Conservation (phyloP, 2,797 vertebrate genomes). For the Sylvia borin region DNA sequence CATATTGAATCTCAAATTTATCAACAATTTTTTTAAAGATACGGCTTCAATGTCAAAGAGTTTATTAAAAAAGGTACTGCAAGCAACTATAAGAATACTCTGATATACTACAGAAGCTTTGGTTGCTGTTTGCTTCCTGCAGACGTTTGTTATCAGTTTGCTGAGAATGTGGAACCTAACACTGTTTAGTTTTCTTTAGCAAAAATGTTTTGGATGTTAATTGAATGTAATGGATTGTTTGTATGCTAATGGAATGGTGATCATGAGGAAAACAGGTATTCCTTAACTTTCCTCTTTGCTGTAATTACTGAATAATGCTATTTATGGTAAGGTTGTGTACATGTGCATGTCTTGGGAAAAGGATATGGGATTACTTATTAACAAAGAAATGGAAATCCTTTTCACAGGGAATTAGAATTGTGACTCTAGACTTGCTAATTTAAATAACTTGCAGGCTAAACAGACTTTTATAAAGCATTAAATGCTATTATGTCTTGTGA, state of each 20-base stretch:
- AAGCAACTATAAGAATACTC: neutral
- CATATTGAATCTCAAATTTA: neutral
- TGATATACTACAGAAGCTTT: neutral
- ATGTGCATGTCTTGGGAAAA: neutral
- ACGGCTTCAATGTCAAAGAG: neutral
- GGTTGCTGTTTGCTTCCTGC: neutral
- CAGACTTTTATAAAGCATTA: constrained; percentile 31
- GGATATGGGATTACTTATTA: neutral
- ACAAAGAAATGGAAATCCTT: constrained; percentile 30
- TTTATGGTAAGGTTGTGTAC: neutral
- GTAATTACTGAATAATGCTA: constrained; percentile 8
- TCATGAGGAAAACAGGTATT: neutral
- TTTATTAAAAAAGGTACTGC: neutral
- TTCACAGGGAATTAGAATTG: constrained; percentile 24
- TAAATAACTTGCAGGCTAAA: constrained; percentile 22
- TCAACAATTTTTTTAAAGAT: neutral
- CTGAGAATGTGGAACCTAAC: neutral
- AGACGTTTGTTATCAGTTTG: neutral
- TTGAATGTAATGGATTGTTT: neutral
- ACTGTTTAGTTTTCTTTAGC: neutral
- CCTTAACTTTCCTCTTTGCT: neutral
- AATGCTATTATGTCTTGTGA: constrained; percentile 14
- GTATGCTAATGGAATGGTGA: neutral
- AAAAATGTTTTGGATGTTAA: neutral
- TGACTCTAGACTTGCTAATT: constrained; percentile 29